A percentile compares a stretch with the other conserved stretches of the same genome.
These are phyloP conservation scores for Microcebus murinus DNA, from an alignment of 2,113 vertebrate genomes.

Conservation along the genomic window DNA sequence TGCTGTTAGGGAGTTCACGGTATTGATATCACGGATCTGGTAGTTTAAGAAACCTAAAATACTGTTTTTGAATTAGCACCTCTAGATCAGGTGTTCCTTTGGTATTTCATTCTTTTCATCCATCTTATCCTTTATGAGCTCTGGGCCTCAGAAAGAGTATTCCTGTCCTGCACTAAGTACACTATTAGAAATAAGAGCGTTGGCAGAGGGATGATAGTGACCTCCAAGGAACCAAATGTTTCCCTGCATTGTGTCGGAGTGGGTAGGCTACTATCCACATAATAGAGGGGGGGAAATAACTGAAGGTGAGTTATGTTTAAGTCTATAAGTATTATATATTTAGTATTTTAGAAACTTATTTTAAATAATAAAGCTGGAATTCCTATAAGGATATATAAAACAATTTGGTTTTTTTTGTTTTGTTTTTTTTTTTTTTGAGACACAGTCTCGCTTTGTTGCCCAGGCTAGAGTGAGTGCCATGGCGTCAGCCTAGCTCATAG, in stretches of 20 bases:
- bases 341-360: not conserved
- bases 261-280: rapidly evolving
- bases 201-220: not conserved
- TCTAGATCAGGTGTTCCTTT: not conserved
- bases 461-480: too few species aligned
- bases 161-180: not conserved
- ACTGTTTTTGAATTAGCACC: not conserved
- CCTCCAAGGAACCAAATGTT: not conserved
- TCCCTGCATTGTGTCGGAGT: not conserved
- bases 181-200: not conserved
- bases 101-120: not conserved
- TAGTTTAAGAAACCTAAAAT: not conserved
- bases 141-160: not conserved
- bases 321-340: not conserved
- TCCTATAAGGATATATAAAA: not conserved
- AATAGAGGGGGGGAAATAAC: not conserved
- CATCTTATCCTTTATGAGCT: not conserved
- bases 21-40: not conserved
- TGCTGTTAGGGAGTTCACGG: not conserved
- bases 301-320: not conserved
- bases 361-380: constrained; percentile 3
- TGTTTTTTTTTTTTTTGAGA: too few species aligned
- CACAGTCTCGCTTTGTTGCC: too few species aligned
- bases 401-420: too few species aligned
- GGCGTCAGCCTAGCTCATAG: too few species aligned